These are phyloP conservation scores for Philaethria dido DNA, from an alignment of 2,888 invertebrate genomes.

Conservation along the genomic window DNA sequence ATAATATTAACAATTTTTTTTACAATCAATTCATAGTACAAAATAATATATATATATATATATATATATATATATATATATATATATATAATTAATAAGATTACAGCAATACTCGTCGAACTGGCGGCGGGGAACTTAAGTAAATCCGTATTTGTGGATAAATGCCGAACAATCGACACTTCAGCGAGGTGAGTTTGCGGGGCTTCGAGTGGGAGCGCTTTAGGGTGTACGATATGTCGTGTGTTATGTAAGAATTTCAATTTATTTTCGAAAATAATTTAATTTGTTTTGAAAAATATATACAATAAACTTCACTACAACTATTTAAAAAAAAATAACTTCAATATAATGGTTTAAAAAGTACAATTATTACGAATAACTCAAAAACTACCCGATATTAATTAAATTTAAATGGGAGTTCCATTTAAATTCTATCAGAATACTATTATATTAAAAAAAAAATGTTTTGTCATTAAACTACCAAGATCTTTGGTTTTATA, in stretches of 20 bases:
- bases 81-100: constrained; percentile 48
- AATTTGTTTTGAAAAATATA: too few species aligned
- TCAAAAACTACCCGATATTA: too few species aligned
- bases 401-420: too few species aligned
- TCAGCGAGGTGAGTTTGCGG: constrained; percentile 61
- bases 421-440: too few species aligned
- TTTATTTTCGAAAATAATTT: not conserved
- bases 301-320: too few species aligned
- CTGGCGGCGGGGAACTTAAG: constrained; percentile 55
- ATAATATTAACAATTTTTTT: not conserved
- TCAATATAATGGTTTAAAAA: too few species aligned
- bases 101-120: constrained; percentile 39
- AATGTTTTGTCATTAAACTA: too few species aligned
- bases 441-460: too few species aligned
- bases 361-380: too few species aligned
- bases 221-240: constrained; percentile 52
- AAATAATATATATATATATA: constrained; percentile 40
- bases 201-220: constrained; percentile 52
- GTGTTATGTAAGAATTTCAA: not conserved
- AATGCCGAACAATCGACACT: constrained; percentile 64
- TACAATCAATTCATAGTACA: not conserved
- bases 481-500: too few species aligned
- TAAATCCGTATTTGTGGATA: constrained; percentile 76
- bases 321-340: too few species aligned
- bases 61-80: too few species aligned